phyloP scores from a whole-genome alignment of 2,113 vertebrate species.

The Heloderma charlesbogerti region DNA sequence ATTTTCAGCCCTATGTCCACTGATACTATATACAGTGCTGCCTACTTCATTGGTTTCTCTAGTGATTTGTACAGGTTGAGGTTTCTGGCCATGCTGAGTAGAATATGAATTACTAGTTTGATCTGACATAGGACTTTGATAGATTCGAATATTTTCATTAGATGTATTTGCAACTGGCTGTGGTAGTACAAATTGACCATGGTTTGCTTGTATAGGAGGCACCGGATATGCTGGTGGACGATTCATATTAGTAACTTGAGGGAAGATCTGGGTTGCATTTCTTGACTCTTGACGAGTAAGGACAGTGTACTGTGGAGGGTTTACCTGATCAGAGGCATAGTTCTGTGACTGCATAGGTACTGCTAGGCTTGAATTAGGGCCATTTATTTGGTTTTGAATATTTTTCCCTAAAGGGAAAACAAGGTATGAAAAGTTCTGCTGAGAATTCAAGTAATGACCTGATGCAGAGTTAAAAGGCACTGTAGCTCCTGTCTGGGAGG shows the following conservation, averaged over 20 bases:
- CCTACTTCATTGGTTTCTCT: constrained; percentile 32
- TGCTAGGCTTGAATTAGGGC: constrained; percentile 43
- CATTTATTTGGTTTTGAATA: constrained; percentile 52
- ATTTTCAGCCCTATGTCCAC: constrained; percentile 38
- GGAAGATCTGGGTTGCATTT: neutral
- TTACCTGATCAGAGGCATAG: constrained; percentile 36
- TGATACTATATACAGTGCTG: constrained; percentile 46
- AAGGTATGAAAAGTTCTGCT: constrained; percentile 41
- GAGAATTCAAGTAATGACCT: constrained; percentile 41
- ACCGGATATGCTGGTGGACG: neutral
- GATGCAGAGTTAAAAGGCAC: constrained; percentile 29
- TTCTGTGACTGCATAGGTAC: constrained; percentile 41
- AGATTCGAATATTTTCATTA: constrained; percentile 44
- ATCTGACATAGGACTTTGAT: constrained; percentile 42
- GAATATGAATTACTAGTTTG: constrained; percentile 38
- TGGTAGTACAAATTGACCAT: neutral
- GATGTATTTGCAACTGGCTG: constrained; percentile 41
- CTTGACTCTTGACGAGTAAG: constrained; percentile 55
- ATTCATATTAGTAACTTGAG: neutral
- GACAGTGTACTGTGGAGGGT: constrained; percentile 30
- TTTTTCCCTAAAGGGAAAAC: constrained; percentile 14
- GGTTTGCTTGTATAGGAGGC: neutral
- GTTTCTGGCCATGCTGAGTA: constrained; percentile 55
- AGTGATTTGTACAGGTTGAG: neutral
- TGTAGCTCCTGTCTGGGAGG: constrained; percentile 4